phyloP scores from a whole-genome alignment of 2,888 invertebrate genomes.

The Kryphioiulus occultus region DNA sequence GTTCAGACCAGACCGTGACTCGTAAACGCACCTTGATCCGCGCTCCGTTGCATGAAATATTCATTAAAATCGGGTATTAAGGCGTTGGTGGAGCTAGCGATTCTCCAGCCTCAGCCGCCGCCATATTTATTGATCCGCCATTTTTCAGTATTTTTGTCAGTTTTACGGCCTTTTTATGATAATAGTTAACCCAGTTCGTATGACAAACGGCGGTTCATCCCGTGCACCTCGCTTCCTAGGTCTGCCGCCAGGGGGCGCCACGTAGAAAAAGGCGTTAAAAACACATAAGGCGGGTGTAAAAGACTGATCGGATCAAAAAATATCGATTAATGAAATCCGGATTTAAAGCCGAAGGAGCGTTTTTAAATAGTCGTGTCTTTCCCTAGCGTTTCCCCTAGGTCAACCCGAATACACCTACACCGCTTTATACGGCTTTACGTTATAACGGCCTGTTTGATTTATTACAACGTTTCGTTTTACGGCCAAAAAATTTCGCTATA shows the following conservation, averaged over 20 bases:
- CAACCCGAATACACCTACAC: too few relatives aligned
- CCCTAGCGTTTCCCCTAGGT: too few relatives aligned
- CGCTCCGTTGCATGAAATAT: slow-evolving; percentile 25
- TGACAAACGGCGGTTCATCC: not conserved
- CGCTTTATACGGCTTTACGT: too few relatives aligned
- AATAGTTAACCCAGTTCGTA: slow-evolving; percentile 31
- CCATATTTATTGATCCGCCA: slow-evolving; percentile 25
- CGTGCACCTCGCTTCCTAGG: not conserved
- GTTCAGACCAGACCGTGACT: not conserved
- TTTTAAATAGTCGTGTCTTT: too few relatives aligned
- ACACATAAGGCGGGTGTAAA: not conserved
- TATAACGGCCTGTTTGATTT: too few relatives aligned
- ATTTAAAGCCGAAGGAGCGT: not conserved
- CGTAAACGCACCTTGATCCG: not conserved
- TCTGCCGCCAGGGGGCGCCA: slow-evolving; percentile 23
- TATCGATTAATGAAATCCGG: not conserved
- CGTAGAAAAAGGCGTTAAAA: not conserved
- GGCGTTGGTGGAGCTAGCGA: not conserved
- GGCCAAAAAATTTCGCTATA: too few relatives aligned
- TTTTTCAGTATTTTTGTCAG: slow-evolving; percentile 35
- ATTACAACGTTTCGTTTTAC: too few relatives aligned
- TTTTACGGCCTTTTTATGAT: slow-evolving; percentile 26
- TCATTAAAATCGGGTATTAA: not conserved
- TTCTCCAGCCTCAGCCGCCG: not conserved
- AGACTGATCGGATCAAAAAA: slow-evolving; percentile 12